These are phyloP conservation scores for Apamea anceps DNA, from an alignment of 2,888 invertebrate genomes.

Conservation along the genomic window DNA sequence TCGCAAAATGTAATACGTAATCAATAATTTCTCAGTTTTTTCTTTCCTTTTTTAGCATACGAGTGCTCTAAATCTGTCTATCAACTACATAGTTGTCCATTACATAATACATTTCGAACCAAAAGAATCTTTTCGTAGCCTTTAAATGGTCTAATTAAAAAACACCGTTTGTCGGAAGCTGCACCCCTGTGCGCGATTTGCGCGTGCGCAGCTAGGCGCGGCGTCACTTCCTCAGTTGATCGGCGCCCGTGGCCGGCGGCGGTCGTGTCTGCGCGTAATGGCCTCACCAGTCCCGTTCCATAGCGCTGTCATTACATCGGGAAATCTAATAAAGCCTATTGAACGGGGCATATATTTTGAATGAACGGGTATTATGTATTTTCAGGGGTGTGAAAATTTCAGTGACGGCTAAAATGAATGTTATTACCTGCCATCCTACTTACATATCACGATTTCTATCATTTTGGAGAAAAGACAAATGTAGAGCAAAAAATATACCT, in stretches of 20 bases:
- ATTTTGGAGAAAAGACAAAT: too few species aligned
- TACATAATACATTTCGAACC: conserved; percentile 59
- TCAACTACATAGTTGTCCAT: conserved; percentile 59
- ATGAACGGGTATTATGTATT: conserved; percentile 31
- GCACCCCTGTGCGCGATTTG: conserved; percentile 72
- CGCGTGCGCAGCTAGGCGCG: conserved; percentile 66
- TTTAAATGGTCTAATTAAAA: conserved; percentile 67
- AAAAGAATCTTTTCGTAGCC: conserved; percentile 62
- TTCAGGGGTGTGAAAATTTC: not conserved
- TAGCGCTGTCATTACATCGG: conserved; percentile 63
- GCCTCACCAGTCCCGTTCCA: conserved; percentile 79
- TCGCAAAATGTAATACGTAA: conserved; percentile 54
- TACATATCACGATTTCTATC: not conserved
- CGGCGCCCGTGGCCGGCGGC: conserved; percentile 81
- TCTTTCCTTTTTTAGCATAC: conserved; percentile 59
- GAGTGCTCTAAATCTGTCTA: conserved; percentile 63
- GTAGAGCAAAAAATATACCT: not conserved
- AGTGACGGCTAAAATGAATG: not conserved
- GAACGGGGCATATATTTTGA: conserved; percentile 35
- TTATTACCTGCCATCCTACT: not conserved
- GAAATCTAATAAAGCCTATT: conserved; percentile 64
- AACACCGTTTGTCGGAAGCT: conserved; percentile 70
- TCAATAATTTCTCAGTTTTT: conserved; percentile 61
- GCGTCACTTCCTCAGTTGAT: conserved; percentile 83
- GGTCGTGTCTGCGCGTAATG: conserved; percentile 85